Evolutionary conservation across 2,113 vertebrate species (phyloP).

Genomic region (Phodopus roborovskii): DNA sequence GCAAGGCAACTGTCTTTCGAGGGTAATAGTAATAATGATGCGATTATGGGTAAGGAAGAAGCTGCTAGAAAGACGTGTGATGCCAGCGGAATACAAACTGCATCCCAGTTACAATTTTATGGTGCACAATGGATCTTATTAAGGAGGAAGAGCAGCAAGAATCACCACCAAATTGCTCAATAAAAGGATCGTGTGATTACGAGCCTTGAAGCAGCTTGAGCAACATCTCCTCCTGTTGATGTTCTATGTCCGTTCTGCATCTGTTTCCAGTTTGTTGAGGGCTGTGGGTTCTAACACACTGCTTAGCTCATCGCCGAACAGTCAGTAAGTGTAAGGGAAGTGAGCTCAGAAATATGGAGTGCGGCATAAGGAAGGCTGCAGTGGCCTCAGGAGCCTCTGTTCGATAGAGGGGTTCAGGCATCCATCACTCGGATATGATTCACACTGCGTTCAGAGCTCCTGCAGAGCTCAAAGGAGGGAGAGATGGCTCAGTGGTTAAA

Average conservation of each 20-base stretch:
- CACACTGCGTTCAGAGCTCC: not conserved
- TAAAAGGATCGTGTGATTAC: conserved; percentile 91
- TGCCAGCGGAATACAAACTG: conserved; percentile 88
- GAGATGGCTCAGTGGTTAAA: not conserved
- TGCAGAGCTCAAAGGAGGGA: conserved; percentile 26
- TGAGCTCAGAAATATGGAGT: not conserved
- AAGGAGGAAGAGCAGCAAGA: conserved; percentile 88
- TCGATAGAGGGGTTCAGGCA: not conserved
- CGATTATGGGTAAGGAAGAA: conserved; percentile 90
- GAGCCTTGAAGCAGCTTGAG: conserved; percentile 86
- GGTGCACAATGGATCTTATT: conserved; percentile 91
- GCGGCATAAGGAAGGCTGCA: not conserved
- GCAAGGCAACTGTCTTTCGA: conserved; percentile 89
- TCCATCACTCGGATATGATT: not conserved
- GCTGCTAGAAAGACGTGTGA: conserved; percentile 88
- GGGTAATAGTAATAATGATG: conserved; percentile 91
- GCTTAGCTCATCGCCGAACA: not conserved
- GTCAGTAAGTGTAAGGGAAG: not conserved
- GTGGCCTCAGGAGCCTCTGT: conserved; percentile 24
- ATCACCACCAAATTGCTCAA: conserved; percentile 89
- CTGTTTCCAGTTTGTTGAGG: conserved; percentile 85
- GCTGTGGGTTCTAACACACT: conserved; percentile 71
- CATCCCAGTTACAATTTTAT: conserved; percentile 89
- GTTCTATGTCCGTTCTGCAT: conserved; percentile 82
- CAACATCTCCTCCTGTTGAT: conserved; percentile 85